Evolutionary conservation across 2,113 vertebrate species (phyloP), one percentile per base, ranked within the genome.

Genomic region (Mesocricetus auratus): DNA sequence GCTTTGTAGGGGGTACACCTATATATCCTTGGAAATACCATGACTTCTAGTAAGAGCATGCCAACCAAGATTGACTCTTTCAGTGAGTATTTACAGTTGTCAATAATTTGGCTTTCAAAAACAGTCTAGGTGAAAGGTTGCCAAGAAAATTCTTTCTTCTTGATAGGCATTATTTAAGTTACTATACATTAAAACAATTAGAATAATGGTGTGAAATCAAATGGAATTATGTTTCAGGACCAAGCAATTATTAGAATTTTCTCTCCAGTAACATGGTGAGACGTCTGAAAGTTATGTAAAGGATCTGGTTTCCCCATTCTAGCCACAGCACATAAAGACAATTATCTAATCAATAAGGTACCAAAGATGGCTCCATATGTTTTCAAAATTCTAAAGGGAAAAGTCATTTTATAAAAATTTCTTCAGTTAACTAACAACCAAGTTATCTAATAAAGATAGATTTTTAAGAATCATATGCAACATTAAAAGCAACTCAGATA

Each of bases 121-220:
- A 15, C 0, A 2, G 19, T 6, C 60, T 19, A 17, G 6, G 5
- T 86, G 31, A 15, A 21, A 22, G 11, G 0, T 69, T 36, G 15
- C 21, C 85, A 69, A 69, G 31, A 50, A 86, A 66, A 86, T 36
- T 50, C 16, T 36, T 50, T 86, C 16, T 31, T 24, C 39, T 6
- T 71, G 17, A 24, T 75, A 62, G 62, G 33, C 42, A 64, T 10
- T 42, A 62, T 13, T 11, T 62, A 6, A n/a, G 53, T 50, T 50
- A 60, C 7, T 33, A 5, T 36, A 39, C 53, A 86, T 62, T 91
- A 50, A 91, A 56, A 31, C 7, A 47, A 47, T 29, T 75, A 86
- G 15, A 90, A 31, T 47, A 39, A 50, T 9, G 4, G 4, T 50
- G 3, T 71, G 1, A 22, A 62, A 42, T 64, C 22, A 87, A 50